Base-by-base conservation (phyloP, 2,113 vertebrate genomes). In the Colistium nudipinnis region DNA sequence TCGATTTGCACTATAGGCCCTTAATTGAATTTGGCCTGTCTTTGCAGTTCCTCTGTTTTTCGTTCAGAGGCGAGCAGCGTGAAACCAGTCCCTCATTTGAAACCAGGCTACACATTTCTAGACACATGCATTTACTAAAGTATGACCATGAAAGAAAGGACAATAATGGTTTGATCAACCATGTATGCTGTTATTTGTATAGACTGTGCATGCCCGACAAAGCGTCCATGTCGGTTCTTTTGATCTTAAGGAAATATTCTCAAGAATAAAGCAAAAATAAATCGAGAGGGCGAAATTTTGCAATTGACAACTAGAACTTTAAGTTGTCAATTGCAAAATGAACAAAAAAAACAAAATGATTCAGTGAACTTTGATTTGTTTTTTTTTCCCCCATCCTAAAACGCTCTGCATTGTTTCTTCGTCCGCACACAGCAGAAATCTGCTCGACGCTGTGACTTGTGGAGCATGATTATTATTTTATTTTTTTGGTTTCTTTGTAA, bases 51-150 rank as follows among this genome's bases (percentile, higher is more conserved):
- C 17, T 2, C 2, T 73, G 12, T 25, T 57, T 54, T 44, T 49
- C 17, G 25, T 27, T 16, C 36, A 51, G 55, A 41, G 60, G 35
- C 41, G 13, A 62, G 64, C 62, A 30, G 41, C 4, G 22, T 19
- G 9, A 43, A 22, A 27, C 31, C 11, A 2, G 4, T 4, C 4
- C 25, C 24, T 52, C 12, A 6, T 44, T 16, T 2, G 4, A 27
- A 25, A 43, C n/a, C n/a, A n/a, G n/a, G n/a, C n/a, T n/a, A 28
- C 17, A 60, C 12, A 70, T 51, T 48, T n/a, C 2, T 6, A 35
- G 16, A 1, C n/a, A 17, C 17, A 31, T n/a, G n/a, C 7, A 35
- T 45, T 45, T 45, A 11, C 3, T 20, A 10, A 45, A 22, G 19
- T 20, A 11, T 20, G n/a, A 45, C 19, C 6, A 45, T 19, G 41